Base-by-base conservation (phyloP, 1,140 invertebrate genomes). In the Drosophila repletoides region DNA sequence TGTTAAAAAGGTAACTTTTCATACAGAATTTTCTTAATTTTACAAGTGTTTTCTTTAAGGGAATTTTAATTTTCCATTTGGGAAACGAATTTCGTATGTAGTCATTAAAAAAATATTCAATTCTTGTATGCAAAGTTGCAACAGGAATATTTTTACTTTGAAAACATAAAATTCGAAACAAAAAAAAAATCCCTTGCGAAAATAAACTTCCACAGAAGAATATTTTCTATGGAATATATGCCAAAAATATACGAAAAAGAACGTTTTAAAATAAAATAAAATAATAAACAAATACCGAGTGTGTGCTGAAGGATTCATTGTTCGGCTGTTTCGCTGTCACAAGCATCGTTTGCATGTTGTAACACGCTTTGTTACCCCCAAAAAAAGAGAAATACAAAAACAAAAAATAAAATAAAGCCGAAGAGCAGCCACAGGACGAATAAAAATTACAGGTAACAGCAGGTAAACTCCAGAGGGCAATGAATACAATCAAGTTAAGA, bases 401-500 rank as follows among this genome's bases (percentile, higher is more conserved):
- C 12, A 34, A 65, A 26, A 55, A 22, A 19, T 6, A 38, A 38
- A 33, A 33, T 28, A 29, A 29, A 26, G 14, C 1, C 5, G 41
- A n/a, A 24, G n/a, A 7, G 3, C 5, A 19, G 6, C 21, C n/a
- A 36, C 3, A 43, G 26, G 10, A 15, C 46, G 17, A 34, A 48
- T 31, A 51, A 48, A 5, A 31, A 24, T 31, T 17, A 58, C 43
- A 51, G 12, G 64, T 65, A 38, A 29, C 31, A n/a, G n/a, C n/a
- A 48, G 46, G 38, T 48, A 68, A 53, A 64, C 77, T 84, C 67
- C 73, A 84, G 53, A 58, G 73, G 76, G 73, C 77, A 77, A 46
- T 60, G 51, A 51, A 58, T 77, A 81, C 76, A 81, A 84, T 84
- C 67, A 84, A 81, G 73, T n/a, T n/a, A n/a, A n/a, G n/a, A n/a